Base-by-base conservation (phyloP, 2,797 vertebrate species). In the Leuciscus waleckii region DNA sequence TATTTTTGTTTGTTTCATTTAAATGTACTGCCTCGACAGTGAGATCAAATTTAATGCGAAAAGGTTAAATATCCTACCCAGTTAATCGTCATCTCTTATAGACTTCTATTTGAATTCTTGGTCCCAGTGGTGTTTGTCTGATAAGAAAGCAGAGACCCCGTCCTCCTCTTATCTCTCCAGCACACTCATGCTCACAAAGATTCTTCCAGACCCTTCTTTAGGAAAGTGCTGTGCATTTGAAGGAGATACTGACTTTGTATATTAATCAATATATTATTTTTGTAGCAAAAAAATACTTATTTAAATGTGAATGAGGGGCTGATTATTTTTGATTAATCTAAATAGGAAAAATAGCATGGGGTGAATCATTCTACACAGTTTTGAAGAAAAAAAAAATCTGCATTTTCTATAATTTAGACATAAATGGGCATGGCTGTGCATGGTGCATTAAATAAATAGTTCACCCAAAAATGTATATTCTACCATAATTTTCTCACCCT, bases 111-210 rank as follows among this genome's bases (percentile, higher is more conserved):
- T 92, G 93, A 93, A 90, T 93, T 93, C 93, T 94, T 88, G 91
- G 90, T 93, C 89, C 87, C 91, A 89, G 75, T 90, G 91, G 90
- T 92, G 92, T 92, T 91, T 91, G 91, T 90, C 92, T 87, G 94
- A 95, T 95, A 95, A 95, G 92, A 91, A 90, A n/a, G 91, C 91
- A 91, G 91, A 93, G 91, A 92, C 91, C 91, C 63, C 32, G 37
- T 21, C 90, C 85, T 85, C 88, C 91, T 91, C 94, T 95, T 95
- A 96, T 96, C 95, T 92, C 89, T 1, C 91, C 87, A 89, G 87
- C 89, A 92, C 95, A 96, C 92, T 93, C 93, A 89, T 92, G 92
- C 93, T 93, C 91, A 82, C 87, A 92, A 85, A 90, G 88, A 93
- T 93, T 93, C 82, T 88, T 82, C 89, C 81, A 88, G 89, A 87